A percentile compares a stretch with the other conserved stretches of the same genome.
Conservation (phyloP, 2,797 vertebrate genomes). For the Coccyzus lansbergi region DNA sequence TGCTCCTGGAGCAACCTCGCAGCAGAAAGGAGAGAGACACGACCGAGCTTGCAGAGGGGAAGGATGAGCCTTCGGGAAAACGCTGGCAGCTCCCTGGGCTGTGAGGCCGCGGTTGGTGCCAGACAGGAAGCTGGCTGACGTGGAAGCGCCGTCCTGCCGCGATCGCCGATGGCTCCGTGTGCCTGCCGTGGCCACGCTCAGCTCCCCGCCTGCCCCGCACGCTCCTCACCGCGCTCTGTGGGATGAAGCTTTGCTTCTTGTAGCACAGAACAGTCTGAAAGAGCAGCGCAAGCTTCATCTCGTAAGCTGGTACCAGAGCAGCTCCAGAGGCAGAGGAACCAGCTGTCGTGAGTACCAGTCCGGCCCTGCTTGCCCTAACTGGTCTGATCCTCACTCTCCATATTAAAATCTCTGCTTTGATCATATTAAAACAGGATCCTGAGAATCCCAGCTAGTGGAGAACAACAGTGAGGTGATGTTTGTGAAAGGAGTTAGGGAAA, state of each 20-base stretch:
- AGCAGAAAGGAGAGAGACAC: background rate
- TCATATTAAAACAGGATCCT: fast-evolving
- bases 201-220: background rate
- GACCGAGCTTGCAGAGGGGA: background rate
- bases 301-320: background rate
- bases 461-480: background rate
- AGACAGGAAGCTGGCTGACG: slow-evolving; percentile 50
- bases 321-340: background rate
- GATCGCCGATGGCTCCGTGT: background rate
- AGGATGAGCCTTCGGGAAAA: background rate
- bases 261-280: background rate
- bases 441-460: background rate
- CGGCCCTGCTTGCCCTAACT: background rate
- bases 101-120: background rate
- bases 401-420: background rate
- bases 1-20: background rate
- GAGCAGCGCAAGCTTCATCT: background rate
- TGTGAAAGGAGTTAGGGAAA: background rate
- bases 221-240: background rate
- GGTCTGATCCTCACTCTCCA: background rate
- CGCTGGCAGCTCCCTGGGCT: background rate
- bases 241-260: background rate
- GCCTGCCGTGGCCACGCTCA: background rate
- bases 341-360: background rate
- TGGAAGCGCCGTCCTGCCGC: background rate